Evolutionary conservation across 1,140 invertebrate genomes (phyloP).

Genomic region (Drosophila carrolli): DNA sequence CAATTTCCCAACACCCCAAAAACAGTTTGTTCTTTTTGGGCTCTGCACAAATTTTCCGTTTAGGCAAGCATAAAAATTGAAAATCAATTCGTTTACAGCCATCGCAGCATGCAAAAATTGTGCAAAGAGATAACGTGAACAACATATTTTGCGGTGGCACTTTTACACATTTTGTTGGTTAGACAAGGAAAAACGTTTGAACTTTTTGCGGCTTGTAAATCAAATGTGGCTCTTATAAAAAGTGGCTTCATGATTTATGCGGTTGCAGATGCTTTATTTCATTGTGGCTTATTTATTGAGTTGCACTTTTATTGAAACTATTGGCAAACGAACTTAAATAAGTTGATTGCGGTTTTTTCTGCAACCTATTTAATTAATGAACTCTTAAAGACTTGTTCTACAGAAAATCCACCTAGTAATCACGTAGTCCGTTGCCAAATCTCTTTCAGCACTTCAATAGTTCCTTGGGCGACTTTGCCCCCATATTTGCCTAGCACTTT

Average conservation of each 20-base stretch:
- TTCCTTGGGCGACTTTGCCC: constrained; percentile 5
- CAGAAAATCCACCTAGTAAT: background rate
- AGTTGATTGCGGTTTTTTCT: background rate
- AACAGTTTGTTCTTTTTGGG: constrained; percentile 13
- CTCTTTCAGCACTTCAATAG: constrained; percentile 1
- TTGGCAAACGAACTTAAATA: background rate
- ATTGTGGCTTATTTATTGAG: constrained; percentile 7
- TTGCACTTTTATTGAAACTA: background rate
- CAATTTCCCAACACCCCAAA: constrained; percentile 20
- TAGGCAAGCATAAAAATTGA: constrained; percentile 74
- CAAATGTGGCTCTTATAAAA: constrained; percentile 4
- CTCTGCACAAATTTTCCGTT: constrained; percentile 60
- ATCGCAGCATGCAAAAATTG: constrained; percentile 60
- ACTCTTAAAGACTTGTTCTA: background rate
- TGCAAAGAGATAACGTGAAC: constrained; percentile 25
- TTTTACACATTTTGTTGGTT: constrained; percentile 7
- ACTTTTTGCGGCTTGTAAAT: constrained; percentile 10
- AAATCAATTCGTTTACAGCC: constrained; percentile 60
- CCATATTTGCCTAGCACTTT: constrained; percentile 32
- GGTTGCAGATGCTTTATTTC: background rate
- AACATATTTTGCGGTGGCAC: constrained; percentile 19
- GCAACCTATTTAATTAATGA: background rate
- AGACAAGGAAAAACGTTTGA: constrained; percentile 7
- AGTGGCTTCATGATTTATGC: constrained; percentile 20
- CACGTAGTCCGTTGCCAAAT: background rate